Conservation (phyloP, 2,888 invertebrate species). For the Macrostomum cliftonense region DNA sequence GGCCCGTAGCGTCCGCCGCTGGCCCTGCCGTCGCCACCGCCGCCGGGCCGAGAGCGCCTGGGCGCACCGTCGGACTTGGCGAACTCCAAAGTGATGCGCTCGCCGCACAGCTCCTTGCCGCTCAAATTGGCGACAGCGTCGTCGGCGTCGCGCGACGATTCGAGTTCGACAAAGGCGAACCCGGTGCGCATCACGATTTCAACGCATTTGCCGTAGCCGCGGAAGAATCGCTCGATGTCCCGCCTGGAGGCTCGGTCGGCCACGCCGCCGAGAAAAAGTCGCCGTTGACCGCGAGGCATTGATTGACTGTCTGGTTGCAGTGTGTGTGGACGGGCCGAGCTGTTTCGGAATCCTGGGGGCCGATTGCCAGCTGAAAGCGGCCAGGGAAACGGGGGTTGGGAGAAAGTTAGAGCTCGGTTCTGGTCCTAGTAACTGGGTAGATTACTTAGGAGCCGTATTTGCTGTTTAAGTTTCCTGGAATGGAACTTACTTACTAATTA, state of each 20-base stretch:
- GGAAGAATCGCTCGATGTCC: slow-evolving; percentile 84
- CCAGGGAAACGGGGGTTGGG: no score
- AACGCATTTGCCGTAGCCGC: slow-evolving; percentile 72
- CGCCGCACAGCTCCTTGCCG: slow-evolving; percentile 82
- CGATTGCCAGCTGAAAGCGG: no score
- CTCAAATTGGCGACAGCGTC: slow-evolving; percentile 94
- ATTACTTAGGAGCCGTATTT: no score
- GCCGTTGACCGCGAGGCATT: no score
- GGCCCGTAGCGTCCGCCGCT: slow-evolving; percentile 54
- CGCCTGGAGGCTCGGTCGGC: slow-evolving; percentile 63
- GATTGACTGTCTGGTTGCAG: no score
- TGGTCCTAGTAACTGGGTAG: no score
- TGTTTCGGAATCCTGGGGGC: no score
- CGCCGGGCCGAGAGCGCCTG: background rate
- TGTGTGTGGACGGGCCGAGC: no score
- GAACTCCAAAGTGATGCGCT: slow-evolving; percentile 39
- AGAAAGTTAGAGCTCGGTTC: no score
- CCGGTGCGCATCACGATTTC: slow-evolving; percentile 89
- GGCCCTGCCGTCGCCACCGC: background rate
- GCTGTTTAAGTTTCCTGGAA: no score
- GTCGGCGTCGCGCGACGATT: slow-evolving; percentile 86
- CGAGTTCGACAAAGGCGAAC: slow-evolving; percentile 94
- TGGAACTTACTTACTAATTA: no score
- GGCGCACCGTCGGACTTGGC: background rate
- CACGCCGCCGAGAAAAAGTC: slow-evolving; percentile 59